A percentile compares a stretch with the other conserved stretches of the same genome.
Evolutionary conservation across 2,888 invertebrate species (phyloP).

Genomic region (Pammene aurita): DNA sequence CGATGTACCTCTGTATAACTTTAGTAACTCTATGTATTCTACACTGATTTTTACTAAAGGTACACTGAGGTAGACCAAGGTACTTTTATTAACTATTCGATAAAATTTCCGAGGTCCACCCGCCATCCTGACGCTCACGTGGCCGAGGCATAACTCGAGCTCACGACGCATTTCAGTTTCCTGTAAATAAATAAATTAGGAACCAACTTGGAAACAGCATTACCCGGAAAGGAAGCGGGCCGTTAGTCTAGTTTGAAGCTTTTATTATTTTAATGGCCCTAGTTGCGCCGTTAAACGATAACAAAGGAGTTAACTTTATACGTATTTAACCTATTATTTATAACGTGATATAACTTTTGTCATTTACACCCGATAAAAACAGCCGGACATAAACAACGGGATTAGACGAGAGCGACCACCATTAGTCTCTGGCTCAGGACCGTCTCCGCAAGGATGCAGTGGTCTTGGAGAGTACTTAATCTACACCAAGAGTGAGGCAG

Average conservation of each 20-base stretch:
- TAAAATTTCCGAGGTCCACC: too few species aligned
- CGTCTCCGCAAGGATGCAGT: slow-evolving; percentile 9
- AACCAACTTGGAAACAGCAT: slow-evolving; percentile 35
- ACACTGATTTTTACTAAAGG: too few species aligned
- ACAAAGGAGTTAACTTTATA: slow-evolving; percentile 42
- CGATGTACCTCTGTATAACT: too few species aligned
- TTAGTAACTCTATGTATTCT: too few species aligned
- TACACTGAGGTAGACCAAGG: too few species aligned
- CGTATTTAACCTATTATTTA: slow-evolving; percentile 39
- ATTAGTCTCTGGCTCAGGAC: slow-evolving; percentile 11
- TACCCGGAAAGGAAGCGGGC: slow-evolving; percentile 34
- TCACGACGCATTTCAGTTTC: slow-evolving; percentile 14
- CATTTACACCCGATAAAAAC: slow-evolving; percentile 40
- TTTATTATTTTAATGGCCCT: slow-evolving; percentile 44
- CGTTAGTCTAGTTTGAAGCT: slow-evolving; percentile 42
- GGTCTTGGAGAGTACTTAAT: not conserved
- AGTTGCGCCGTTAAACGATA: slow-evolving; percentile 43
- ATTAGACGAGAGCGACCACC: slow-evolving; percentile 25
- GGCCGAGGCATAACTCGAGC: not conserved
- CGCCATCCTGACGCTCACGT: too few species aligned
- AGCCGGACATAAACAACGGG: slow-evolving; percentile 36
- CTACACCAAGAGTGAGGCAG: slow-evolving; percentile 1
- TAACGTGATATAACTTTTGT: slow-evolving; percentile 40
- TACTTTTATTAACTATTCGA: too few species aligned
- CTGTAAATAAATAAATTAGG: slow-evolving; percentile 32